These are phyloP conservation scores for Pseudachorutes palmiensis DNA, from an alignment of 1,140 invertebrate genomes.

Conservation along the genomic window DNA sequence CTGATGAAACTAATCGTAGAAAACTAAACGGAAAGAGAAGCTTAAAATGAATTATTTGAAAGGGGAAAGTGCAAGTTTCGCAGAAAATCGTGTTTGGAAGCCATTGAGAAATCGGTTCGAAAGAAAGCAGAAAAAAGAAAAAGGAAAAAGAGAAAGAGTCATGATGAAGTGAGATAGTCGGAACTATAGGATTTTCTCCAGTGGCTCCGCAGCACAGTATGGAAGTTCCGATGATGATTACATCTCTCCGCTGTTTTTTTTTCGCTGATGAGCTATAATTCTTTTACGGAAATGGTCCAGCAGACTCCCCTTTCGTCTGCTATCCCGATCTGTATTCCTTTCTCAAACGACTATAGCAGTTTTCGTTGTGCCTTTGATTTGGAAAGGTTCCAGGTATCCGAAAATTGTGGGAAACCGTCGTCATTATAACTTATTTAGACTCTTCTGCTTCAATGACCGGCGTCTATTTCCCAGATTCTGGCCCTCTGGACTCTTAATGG, in stretches of 20 bases:
- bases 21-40: conserved; percentile 13
- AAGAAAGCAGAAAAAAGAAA: too few species aligned
- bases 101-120: conserved; percentile 6
- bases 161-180: conserved; percentile 26
- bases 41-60: conserved; percentile 33
- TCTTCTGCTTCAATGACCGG: background rate
- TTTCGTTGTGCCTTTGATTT: conserved; percentile 36
- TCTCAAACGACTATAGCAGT: too few species aligned
- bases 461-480: background rate
- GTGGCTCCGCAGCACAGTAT: conserved; percentile 18
- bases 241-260: conserved; percentile 28
- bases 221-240: conserved; percentile 33
- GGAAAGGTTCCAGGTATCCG: conserved; percentile 36
- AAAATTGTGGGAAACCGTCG: conserved; percentile 20
- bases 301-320: background rate
- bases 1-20: conserved; percentile 15
- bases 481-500: conserved; percentile 17
- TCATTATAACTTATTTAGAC: conserved; percentile 37
- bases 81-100: conserved; percentile 18
- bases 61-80: conserved; percentile 22
- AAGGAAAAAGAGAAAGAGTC: conserved; percentile 16
- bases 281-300: conserved; percentile 17
- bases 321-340: conserved; percentile 9
- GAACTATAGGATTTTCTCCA: background rate
- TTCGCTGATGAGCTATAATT: conserved; percentile 35